Evolutionary conservation across 2,113 vertebrate species (phyloP).

Genomic region (Okapia johnstoni): DNA sequence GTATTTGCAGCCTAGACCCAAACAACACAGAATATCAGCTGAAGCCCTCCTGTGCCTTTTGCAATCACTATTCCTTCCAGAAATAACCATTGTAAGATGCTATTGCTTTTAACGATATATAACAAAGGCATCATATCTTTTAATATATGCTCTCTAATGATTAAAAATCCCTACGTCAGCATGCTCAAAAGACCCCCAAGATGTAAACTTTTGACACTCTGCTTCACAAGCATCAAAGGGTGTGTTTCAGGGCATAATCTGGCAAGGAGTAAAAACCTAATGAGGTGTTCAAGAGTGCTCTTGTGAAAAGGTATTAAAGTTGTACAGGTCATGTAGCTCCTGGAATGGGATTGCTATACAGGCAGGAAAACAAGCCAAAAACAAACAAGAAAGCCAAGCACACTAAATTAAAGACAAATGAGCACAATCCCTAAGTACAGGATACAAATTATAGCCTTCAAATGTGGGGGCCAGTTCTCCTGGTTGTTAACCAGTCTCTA

Average conservation of each 20-base stretch:
- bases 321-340: not conserved
- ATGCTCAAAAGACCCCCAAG: not conserved
- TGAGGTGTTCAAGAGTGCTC: not conserved
- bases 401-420: not conserved
- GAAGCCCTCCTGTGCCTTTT: not conserved
- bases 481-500: not conserved
- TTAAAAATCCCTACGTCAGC: not conserved
- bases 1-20: not conserved
- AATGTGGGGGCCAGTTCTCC: not conserved
- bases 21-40: not conserved
- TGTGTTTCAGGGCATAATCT: not conserved
- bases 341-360: not conserved
- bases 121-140: not conserved
- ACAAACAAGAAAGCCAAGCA: not conserved
- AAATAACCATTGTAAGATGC: not conserved
- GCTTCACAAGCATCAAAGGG: not conserved
- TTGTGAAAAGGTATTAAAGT: not conserved
- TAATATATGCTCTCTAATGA: not conserved
- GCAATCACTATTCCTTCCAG: not conserved
- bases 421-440: not conserved
- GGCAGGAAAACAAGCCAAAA: not conserved
- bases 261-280: not conserved
- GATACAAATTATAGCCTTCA: not conserved
- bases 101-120: not conserved
- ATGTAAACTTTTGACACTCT: not conserved